These are phyloP conservation scores for Dermolepida albohirtum DNA, from an alignment of 2,888 invertebrate genomes.

Conservation along the genomic window DNA sequence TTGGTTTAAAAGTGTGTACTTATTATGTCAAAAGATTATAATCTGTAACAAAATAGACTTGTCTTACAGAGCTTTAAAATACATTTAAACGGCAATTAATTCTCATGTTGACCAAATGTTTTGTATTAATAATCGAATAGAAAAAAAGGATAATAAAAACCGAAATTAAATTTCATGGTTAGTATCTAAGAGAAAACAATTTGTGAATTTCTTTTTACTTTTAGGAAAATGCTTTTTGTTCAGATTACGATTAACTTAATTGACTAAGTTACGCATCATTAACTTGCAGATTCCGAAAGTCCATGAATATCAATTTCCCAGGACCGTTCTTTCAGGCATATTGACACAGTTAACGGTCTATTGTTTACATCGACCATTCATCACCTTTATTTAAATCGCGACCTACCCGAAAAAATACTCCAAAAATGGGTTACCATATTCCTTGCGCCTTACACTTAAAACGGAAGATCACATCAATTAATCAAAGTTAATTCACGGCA, in stretches of 20 bases:
- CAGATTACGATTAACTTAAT: slow-evolving; percentile 31
- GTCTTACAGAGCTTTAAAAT: too few relatives aligned
- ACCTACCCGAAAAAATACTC: slow-evolving; percentile 2
- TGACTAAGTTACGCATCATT: slow-evolving; percentile 29
- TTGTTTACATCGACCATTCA: slow-evolving; percentile 31
- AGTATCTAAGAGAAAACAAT: slow-evolving; percentile 6
- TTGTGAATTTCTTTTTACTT: slow-evolving; percentile 7
- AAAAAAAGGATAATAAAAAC: not conserved
- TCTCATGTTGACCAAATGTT: too few relatives aligned
- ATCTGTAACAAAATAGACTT: too few relatives aligned
- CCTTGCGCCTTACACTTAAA: slow-evolving; percentile 3
- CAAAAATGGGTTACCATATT: slow-evolving; percentile 10
- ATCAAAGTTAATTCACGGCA: too few relatives aligned
- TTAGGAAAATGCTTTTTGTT: slow-evolving; percentile 7
- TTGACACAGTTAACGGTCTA: slow-evolving; percentile 30
- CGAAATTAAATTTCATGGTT: slow-evolving; percentile 5
- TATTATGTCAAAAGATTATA: too few relatives aligned
- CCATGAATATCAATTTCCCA: slow-evolving; percentile 36
- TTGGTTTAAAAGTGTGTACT: too few relatives aligned
- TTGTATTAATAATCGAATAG: not conserved
- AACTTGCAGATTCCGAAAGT: slow-evolving; percentile 32
- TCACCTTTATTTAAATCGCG: slow-evolving; percentile 21
- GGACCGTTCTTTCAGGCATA: slow-evolving; percentile 17
- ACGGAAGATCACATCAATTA: not conserved
- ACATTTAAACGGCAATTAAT: too few relatives aligned